These are phyloP conservation scores for Panthera tigris DNA, from an alignment of 2,113 vertebrate species.

Conservation along the genomic window DNA sequence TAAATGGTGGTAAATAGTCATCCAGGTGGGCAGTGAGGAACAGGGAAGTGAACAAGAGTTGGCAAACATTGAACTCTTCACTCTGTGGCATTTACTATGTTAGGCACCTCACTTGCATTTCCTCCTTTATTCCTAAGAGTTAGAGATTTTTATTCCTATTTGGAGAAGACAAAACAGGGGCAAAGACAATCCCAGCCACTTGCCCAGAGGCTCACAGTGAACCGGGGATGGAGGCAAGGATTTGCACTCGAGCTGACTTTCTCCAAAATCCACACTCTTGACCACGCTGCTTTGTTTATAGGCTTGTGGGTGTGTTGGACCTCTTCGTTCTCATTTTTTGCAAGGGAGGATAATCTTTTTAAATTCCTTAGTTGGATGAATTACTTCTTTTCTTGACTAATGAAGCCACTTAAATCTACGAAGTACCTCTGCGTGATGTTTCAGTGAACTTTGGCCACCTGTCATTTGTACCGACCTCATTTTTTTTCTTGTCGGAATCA, in stretches of 20 bases:
- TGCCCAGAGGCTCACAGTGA: not conserved
- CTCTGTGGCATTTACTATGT: no score
- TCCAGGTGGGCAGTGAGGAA: not conserved
- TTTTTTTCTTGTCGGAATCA: not conserved
- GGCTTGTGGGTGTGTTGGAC: not conserved
- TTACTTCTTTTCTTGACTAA: constrained; percentile 25
- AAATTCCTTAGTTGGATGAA: not conserved
- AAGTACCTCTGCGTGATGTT: not conserved
- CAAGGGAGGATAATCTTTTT: not conserved
- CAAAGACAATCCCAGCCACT: not conserved
- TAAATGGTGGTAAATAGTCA: not conserved
- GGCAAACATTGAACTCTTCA: not conserved
- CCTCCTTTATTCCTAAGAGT: not conserved
- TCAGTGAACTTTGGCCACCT: not conserved
- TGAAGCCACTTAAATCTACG: not conserved
- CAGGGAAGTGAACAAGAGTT: not conserved
- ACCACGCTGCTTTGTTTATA: not conserved
- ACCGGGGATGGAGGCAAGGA: not conserved
- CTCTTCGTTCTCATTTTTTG: not conserved
- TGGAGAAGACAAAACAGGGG: not conserved
- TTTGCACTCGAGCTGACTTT: not conserved
- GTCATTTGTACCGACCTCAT: not conserved
- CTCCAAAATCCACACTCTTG: not conserved
- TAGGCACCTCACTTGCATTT: not conserved
- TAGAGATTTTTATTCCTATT: not conserved